Conservation (phyloP, 2,797 vertebrate species). For the Premnoplex brunnescens region DNA sequence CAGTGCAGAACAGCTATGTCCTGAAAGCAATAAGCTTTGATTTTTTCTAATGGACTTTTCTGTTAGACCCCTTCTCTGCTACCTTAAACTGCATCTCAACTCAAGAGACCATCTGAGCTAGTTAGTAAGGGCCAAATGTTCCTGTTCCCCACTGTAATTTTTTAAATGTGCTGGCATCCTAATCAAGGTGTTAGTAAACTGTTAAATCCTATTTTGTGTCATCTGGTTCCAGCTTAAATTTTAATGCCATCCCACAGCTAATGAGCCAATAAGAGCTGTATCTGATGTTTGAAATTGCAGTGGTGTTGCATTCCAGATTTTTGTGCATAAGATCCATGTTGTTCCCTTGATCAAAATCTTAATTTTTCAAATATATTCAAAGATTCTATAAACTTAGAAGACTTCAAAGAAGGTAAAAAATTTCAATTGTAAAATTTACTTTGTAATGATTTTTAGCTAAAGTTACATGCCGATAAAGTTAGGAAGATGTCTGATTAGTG, state of each 20-base stretch:
- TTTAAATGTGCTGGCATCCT: background rate
- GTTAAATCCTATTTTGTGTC: background rate
- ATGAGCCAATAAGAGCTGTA: background rate
- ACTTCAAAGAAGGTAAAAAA: background rate
- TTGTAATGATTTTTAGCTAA: background rate
- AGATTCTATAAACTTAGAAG: background rate
- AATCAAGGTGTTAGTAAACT: background rate
- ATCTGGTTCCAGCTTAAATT: background rate
- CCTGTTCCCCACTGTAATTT: background rate
- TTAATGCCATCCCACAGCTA: background rate
- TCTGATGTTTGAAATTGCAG: background rate
- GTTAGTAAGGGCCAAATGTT: background rate
- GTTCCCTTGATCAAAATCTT: background rate
- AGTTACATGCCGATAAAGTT: background rate
- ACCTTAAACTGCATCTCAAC: background rate
- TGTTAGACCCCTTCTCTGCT: background rate
- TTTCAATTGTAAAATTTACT: background rate
- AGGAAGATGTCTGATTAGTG: background rate
- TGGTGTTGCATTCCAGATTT: background rate
- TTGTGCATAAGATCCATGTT: background rate
- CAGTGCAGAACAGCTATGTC: background rate
- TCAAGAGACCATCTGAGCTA: background rate
- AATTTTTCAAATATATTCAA: background rate
- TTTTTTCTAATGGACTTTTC: background rate
- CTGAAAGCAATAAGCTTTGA: background rate